These are phyloP conservation scores for Bostrychus sinensis DNA, from an alignment of 2,113 vertebrate genomes.

Conservation along the genomic window DNA sequence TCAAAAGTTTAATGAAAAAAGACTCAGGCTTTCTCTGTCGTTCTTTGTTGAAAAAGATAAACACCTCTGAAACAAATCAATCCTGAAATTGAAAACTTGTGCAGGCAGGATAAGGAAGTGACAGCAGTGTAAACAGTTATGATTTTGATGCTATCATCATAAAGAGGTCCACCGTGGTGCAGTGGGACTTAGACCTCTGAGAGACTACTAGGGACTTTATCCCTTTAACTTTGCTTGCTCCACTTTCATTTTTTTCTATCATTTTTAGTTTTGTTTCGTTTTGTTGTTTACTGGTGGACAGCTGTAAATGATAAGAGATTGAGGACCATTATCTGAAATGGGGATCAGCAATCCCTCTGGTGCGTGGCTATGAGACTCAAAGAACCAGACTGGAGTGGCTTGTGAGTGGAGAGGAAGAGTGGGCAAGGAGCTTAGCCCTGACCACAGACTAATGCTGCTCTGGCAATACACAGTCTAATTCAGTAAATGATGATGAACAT, in stretches of 20 bases:
- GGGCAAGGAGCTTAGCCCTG: constrained; percentile 17
- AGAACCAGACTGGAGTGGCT: constrained; percentile 58
- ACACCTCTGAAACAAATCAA: constrained; percentile 72
- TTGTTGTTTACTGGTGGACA: constrained; percentile 82
- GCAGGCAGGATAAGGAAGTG: constrained; percentile 63
- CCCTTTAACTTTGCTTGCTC: constrained; percentile 39
- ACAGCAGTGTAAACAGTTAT: constrained; percentile 74
- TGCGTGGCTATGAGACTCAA: constrained; percentile 73
- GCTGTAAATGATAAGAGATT: constrained; percentile 84
- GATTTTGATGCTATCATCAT: constrained; percentile 75
- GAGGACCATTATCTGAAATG: constrained; percentile 81
- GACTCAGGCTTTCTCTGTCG: constrained; percentile 25
- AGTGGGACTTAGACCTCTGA: constrained; percentile 46
- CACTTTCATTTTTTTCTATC: constrained; percentile 70
- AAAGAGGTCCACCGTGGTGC: constrained; percentile 45
- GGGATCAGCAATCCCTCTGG: constrained; percentile 81
- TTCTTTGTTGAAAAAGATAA: constrained; percentile 63
- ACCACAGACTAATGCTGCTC: constrained; percentile 3
- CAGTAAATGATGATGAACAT: background rate
- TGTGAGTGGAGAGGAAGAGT: constrained; percentile 47
- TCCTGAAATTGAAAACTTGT: constrained; percentile 76
- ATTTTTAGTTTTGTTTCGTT: constrained; percentile 78
- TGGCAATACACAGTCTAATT: background rate
- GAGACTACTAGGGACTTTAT: constrained; percentile 52
- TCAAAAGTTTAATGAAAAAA: constrained; percentile 73